phyloP scores from a whole-genome alignment of 2,113 vertebrate species.

The Urocitellus parryii region DNA sequence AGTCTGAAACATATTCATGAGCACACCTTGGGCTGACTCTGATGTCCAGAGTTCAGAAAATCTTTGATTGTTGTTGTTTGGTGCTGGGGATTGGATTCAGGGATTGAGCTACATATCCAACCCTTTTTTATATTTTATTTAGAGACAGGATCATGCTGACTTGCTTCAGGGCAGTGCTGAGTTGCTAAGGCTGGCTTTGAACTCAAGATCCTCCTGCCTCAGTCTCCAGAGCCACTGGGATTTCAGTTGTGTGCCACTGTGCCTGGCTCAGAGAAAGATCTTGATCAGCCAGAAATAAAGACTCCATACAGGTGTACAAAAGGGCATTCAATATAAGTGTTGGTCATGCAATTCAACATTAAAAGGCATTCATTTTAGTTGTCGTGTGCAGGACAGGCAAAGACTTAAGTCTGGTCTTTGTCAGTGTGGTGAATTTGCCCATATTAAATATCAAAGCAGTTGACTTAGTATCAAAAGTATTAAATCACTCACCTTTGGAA shows the following conservation, averaged over 20 bases:
- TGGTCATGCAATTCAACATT: not conserved
- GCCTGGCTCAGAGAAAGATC: not conserved
- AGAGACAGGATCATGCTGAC: no score
- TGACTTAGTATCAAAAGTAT: not conserved
- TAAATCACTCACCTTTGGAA: not conserved
- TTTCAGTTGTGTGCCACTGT: no score
- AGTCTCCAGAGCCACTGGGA: no score
- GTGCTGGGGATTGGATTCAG: not conserved
- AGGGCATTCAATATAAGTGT: not conserved
- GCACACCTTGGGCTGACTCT: not conserved
- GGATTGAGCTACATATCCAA: no score
- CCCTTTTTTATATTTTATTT: no score
- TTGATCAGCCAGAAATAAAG: conserved; percentile 35
- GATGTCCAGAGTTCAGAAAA: conserved; percentile 27
- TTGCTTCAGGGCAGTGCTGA: no score
- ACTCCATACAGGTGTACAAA: not conserved
- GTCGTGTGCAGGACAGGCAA: not conserved
- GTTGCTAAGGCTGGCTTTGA: no score
- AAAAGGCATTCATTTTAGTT: conserved; percentile 10
- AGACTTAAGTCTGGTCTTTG: not conserved
- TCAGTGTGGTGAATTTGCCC: not conserved
- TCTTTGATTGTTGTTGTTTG: no score
- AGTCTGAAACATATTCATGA: not conserved
- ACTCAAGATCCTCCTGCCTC: no score
- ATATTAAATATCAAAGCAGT: not conserved